Evolutionary conservation across 2,797 vertebrate species (phyloP).

Genomic region (Oreochromis mossambicus): DNA sequence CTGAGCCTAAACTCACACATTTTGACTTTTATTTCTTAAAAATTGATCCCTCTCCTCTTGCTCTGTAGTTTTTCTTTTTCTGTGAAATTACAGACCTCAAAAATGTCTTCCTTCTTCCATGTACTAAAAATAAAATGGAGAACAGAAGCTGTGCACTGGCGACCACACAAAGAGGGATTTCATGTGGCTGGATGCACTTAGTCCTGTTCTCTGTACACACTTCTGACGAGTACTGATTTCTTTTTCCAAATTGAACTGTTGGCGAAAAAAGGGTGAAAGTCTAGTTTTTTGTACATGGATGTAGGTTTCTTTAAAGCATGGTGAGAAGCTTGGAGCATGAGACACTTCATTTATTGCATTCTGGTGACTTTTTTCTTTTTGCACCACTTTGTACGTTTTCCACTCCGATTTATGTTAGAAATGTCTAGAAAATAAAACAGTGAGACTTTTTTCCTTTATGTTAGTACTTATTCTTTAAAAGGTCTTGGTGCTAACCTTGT

Average conservation of each 20-base stretch:
- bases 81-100: neutral
- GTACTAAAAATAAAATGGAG: neutral
- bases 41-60: neutral
- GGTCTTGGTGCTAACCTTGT: neutral
- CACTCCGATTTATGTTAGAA: neutral
- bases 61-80: neutral
- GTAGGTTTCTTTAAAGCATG: neutral
- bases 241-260: too few relatives aligned
- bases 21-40: neutral
- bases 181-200: neutral
- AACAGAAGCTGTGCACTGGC: neutral
- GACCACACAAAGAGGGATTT: neutral
- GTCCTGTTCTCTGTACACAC: neutral
- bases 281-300: neutral
- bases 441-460: neutral
- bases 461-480: neutral
- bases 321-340: neutral
- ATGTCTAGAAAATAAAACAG: neutral
- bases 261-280: too few relatives aligned
- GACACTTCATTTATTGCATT: fast-evolving
- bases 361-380: neutral
- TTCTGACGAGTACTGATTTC: fast-evolving
- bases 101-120: neutral
- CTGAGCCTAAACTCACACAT: neutral
- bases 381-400: neutral